Conservation (phyloP, 92 coral and sea anemone species). For the Virgularia gustaviana region DNA sequence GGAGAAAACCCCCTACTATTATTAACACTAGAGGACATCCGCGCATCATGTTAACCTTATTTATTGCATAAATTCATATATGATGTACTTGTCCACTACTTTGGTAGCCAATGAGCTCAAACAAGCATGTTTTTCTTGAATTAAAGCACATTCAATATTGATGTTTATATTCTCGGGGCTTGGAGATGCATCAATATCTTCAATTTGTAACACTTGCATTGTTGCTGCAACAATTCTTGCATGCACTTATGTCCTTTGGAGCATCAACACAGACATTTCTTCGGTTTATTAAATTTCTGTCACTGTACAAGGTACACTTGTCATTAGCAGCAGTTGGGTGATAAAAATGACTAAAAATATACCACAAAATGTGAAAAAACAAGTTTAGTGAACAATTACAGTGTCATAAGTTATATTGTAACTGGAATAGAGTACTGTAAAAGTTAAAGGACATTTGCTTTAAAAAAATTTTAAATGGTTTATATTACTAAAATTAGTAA, state of each 20-base stretch:
- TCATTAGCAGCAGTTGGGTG: slow-evolving; percentile 38
- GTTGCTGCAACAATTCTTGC: slow-evolving; percentile 33
- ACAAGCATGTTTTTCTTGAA: slow-evolving; percentile 15
- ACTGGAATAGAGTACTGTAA: too few relatives aligned
- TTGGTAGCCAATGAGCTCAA: slow-evolving; percentile 16
- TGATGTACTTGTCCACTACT: slow-evolving; percentile 23
- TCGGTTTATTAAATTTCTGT: slow-evolving; percentile 4
- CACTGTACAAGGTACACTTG: slow-evolving; percentile 21
- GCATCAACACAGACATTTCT: slow-evolving; percentile 20
- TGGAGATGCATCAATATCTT: background rate
- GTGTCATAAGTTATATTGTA: background rate
- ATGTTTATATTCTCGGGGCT: background rate
- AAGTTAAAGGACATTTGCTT: too few relatives aligned
- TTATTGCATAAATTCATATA: too few relatives aligned
- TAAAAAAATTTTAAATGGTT: too few relatives aligned
- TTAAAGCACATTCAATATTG: slow-evolving; percentile 2
- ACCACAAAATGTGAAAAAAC: slow-evolving; percentile 48
- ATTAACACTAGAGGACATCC: too few relatives aligned
- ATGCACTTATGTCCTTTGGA: slow-evolving; percentile 23
- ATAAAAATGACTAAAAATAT: slow-evolving; percentile 54
- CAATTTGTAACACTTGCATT: slow-evolving; percentile 27
- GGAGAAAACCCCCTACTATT: too few relatives aligned
- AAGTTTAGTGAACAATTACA: slow-evolving; percentile 24
- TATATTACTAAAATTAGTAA: too few relatives aligned
- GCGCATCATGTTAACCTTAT: too few relatives aligned